Conservation (phyloP, 2,113 vertebrate species). For the Eretmochelys imbricata region DNA sequence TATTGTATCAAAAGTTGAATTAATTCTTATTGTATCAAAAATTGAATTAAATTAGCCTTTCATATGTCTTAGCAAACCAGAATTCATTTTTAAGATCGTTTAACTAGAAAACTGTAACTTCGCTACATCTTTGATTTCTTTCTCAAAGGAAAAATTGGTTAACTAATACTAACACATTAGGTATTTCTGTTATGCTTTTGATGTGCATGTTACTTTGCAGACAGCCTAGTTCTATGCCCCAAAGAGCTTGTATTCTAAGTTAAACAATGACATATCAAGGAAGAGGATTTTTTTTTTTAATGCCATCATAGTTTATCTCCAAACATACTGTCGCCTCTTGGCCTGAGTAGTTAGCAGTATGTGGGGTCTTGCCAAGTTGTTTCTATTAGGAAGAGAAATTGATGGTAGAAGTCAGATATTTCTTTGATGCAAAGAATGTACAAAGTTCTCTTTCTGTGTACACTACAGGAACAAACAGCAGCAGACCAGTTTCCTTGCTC, state of each 20-base stretch:
- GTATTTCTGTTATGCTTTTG: neutral
- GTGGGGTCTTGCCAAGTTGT: neutral
- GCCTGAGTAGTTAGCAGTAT: neutral
- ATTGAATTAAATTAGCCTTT: neutral
- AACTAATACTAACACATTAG: too few species aligned
- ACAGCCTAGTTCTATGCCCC: neutral
- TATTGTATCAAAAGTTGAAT: neutral
- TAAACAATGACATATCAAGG: neutral
- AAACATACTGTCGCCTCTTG: neutral
- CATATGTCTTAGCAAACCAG: neutral
- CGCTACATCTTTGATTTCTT: neutral
- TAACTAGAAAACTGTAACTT: too few species aligned
- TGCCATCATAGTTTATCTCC: neutral
- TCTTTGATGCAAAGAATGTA: too few species aligned
- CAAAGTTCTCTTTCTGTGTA: neutral
- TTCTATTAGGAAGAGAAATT: neutral
- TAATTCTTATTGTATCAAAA: neutral
- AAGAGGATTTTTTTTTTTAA: neutral
- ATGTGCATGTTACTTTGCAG: neutral
- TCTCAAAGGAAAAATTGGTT: too few species aligned
- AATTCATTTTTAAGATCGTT: neutral
- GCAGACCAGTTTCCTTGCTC: neutral
- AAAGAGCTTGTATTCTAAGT: neutral
- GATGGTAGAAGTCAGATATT: neutral
- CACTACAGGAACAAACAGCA: neutral